Base-by-base conservation (phyloP, 2,797 vertebrate species). In the Arremon aurantiirostris region DNA sequence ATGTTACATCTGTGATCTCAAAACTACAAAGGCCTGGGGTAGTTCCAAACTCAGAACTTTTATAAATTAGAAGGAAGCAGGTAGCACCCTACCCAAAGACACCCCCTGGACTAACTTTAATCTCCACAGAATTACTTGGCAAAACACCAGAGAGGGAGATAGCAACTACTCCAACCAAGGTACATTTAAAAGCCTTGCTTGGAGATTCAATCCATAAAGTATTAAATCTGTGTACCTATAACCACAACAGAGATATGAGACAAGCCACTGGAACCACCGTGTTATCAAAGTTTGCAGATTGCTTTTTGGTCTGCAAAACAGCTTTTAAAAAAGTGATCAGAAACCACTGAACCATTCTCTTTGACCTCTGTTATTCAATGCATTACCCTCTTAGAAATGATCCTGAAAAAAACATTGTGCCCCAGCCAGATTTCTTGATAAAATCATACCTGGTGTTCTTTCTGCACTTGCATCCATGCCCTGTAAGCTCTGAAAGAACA, bases 281-380 rank as follows among this genome's bases (percentile, higher is more conserved):
- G 52, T 95, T 96, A 96, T 93, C 95, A 70, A 94, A 94, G 93
- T 85, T 92, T 93, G 70, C 55, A 96, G 97, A 97, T 94, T 96
- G 94, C 86, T 90, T 95, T 96, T 92, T 97, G 89, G 94, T 97
- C 94, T 83, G 90, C 56, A 86, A 93, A 95, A 81, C 37, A 42
- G 22, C 72, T 92, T 95, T 84, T 75, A 65, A 94, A 97, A 95
- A 97, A 96, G 94, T 96, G 96, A 98, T 98, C 90, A 97, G 95
- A 94, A 98, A 97, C 37, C 95, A 96, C 94, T 90, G 96, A 96
- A 96, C 95, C 73, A 18, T 78, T 64, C 69, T 53, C 68, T 91
- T 32, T 93, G 97, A 98, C 97, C 97, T 96, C 47, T 52, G 92
- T 96, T 94, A 97, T 59, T 96, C 95, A 90, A 80, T 88, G 85